Percentiles rank a stretch among this genome's conserved stretches.
These are phyloP conservation scores for Aleiodes sp. DNA, from an alignment of 1,140 invertebrate species.

Conservation along the genomic window DNA sequence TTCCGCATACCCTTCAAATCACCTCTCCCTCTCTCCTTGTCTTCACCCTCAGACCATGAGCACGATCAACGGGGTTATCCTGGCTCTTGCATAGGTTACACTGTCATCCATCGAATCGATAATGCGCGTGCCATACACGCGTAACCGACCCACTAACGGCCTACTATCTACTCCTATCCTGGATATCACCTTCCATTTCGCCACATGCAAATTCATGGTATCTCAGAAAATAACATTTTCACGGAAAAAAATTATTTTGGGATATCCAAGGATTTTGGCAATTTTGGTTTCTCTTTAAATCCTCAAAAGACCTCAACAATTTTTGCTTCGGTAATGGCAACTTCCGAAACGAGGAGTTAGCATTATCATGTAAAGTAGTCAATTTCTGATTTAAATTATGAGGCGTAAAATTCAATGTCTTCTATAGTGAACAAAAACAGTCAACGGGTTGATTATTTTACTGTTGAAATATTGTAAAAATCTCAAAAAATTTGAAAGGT, in stretches of 20 bases:
- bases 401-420: no score
- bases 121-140: constrained; percentile 49
- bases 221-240: neutral
- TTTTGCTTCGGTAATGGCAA: no score
- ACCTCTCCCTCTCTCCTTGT: constrained; percentile 37
- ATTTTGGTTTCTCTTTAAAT: neutral
- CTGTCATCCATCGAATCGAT: constrained; percentile 60
- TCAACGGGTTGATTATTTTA: no score
- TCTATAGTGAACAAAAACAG: no score
- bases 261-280: neutral
- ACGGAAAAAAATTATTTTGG: neutral
- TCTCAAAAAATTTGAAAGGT: no score
- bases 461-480: no score
- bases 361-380: no score
- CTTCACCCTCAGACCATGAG: constrained; percentile 17
- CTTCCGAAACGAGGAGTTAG: no score
- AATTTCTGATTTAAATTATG: no score
- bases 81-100: constrained; percentile 37
- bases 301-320: no score
- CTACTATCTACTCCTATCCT: constrained; percentile 4
- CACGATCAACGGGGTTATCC: constrained; percentile 57
- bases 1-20: constrained; percentile 28
- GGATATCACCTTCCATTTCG: neutral
- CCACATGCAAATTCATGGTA: neutral
- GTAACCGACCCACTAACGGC: constrained; percentile 52